Evolutionary conservation across 2,113 vertebrate species (phyloP).

Genomic region (Nothoprocta perdicaria): DNA sequence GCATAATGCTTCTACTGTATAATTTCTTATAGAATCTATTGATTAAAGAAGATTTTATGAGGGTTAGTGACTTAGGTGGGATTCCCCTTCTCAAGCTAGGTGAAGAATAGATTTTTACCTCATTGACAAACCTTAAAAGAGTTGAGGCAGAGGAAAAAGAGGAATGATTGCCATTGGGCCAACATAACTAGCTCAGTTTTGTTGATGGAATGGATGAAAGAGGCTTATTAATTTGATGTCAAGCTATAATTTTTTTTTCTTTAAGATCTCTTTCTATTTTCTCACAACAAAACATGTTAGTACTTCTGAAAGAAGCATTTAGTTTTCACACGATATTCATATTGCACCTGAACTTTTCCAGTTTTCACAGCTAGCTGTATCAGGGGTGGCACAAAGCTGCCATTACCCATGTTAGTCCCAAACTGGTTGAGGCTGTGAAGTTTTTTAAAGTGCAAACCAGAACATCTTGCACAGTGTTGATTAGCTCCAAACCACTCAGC

Average conservation of each 20-base stretch:
- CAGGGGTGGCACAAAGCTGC: not conserved
- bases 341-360: not conserved
- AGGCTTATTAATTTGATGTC: not conserved
- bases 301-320: not conserved
- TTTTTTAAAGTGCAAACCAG: not conserved
- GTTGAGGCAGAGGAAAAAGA: not conserved
- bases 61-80: not conserved
- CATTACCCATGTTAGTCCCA: fast-evolving
- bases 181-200: not conserved
- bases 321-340: fast-evolving
- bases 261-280: not conserved
- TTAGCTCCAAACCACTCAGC: not conserved
- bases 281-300: not conserved
- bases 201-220: not conserved
- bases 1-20: not conserved
- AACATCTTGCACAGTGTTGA: not conserved
- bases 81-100: not conserved
- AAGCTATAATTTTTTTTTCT: not conserved
- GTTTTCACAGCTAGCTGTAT: fast-evolving
- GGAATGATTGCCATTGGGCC: not conserved
- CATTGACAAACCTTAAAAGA: not conserved
- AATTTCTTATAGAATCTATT: slow-evolving; percentile 5
- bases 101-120: not conserved
- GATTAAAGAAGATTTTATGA: not conserved
- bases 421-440: not conserved